Conservation (phyloP, 2,888 invertebrate genomes). For the Amphipoea lucens region DNA sequence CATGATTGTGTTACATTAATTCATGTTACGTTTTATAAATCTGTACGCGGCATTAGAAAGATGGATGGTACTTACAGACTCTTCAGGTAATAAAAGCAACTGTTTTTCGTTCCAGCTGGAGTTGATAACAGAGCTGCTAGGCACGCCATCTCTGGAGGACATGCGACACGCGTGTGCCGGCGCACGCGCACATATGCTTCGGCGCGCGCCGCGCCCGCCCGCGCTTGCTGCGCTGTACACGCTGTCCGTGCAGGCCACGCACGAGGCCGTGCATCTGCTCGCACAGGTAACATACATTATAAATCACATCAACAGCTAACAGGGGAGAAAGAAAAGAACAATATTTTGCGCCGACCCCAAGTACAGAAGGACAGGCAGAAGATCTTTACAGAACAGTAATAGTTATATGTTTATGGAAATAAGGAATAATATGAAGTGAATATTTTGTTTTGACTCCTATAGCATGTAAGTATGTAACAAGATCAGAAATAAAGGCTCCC, state of each 20-base stretch:
- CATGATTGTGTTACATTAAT: too few relatives aligned
- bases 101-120: conserved; percentile 93
- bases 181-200: conserved; percentile 97
- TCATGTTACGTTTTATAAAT: too few relatives aligned
- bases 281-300: conserved; percentile 82
- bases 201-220: conserved; percentile 96
- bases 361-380: too few relatives aligned
- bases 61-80: not conserved
- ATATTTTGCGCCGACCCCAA: not conserved
- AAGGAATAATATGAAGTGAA: not conserved
- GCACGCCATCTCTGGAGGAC: conserved; percentile 98
- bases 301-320: not conserved
- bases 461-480: not conserved
- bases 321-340: not conserved
- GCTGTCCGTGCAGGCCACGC: conserved; percentile 97
- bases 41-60: not conserved
- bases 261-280: conserved; percentile 99
- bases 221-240: conserved; percentile 97
- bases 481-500: not conserved
- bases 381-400: too few relatives aligned
- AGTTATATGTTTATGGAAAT: not conserved
- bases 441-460: not conserved
- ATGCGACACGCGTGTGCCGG: conserved; percentile 99
- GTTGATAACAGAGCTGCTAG: conserved; percentile 98
- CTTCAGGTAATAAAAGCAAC: not conserved